These are phyloP conservation scores for Linnaemya tessellans DNA, from an alignment of 2,888 invertebrate species.

Conservation along the genomic window DNA sequence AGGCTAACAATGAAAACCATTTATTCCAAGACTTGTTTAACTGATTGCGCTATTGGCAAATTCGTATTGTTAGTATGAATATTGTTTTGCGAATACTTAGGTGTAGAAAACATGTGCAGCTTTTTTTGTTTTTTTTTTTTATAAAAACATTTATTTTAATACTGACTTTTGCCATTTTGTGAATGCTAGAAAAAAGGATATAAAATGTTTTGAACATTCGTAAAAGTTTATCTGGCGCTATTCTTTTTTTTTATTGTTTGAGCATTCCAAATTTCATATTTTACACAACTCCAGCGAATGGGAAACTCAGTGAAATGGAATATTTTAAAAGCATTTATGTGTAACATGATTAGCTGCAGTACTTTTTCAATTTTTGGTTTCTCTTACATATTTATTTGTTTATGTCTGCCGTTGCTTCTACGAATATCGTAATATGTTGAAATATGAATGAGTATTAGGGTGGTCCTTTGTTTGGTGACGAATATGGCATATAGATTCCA, in stretches of 20 bases:
- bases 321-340: slow-evolving; percentile 63
- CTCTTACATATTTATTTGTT: not conserved
- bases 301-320: slow-evolving; percentile 1
- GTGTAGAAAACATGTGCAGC: not conserved
- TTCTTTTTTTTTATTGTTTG: slow-evolving; percentile 44
- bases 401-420: not conserved
- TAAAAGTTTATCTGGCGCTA: slow-evolving; percentile 53
- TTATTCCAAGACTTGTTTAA: slow-evolving; percentile 16
- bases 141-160: slow-evolving; percentile 14
- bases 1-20: no score
- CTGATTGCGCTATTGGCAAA: slow-evolving; percentile 32
- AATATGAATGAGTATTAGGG: no score
- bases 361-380: not conserved
- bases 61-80: not conserved
- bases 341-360: slow-evolving; percentile 57
- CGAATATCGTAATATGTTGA: no score
- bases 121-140: not conserved
- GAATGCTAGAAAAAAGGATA: not conserved
- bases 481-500: no score
- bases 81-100: not conserved
- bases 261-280: slow-evolving; percentile 44
- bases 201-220: slow-evolving; percentile 37
- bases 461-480: no score
- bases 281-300: slow-evolving; percentile 4
- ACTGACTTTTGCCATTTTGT: slow-evolving; percentile 48